Evolutionary conservation across 2,113 vertebrate genomes (phyloP).

Genomic region (Platycercus adscitus): DNA sequence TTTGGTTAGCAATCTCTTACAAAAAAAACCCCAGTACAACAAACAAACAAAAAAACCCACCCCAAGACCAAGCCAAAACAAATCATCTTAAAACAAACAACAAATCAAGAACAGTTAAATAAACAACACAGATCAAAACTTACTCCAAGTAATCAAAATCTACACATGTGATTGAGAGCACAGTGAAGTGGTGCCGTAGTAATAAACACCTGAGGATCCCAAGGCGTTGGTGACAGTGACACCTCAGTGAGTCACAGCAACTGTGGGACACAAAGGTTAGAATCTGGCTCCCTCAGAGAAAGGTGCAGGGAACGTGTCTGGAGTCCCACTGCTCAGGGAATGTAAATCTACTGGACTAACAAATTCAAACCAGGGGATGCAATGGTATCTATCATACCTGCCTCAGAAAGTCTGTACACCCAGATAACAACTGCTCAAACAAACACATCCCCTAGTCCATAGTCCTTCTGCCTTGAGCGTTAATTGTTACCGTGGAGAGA

Average conservation of each 20-base stretch:
- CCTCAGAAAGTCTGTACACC: rapidly evolving
- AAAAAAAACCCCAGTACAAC: not conserved
- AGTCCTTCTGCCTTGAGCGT: not conserved
- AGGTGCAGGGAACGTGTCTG: not conserved
- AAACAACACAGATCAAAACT: not conserved
- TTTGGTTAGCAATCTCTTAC: not conserved
- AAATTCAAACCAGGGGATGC: not conserved
- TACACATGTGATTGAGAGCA: not conserved
- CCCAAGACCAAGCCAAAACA: not conserved
- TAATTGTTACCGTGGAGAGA: not conserved
- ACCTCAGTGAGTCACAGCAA: not conserved
- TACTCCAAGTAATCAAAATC: not conserved
- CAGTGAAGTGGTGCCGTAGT: not conserved
- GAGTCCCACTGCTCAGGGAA: not conserved
- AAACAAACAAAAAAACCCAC: not conserved
- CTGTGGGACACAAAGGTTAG: not conserved
- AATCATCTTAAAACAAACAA: not conserved
- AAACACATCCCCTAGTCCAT: not conserved
- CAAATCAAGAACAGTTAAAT: not conserved
- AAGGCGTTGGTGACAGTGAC: not conserved
- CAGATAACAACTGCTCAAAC: not conserved
- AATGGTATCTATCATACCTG: not conserved
- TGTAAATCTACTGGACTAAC: not conserved
- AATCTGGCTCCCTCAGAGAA: not conserved
- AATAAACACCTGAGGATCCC: not conserved